Conservation (phyloP, 53 echinoderm and acorn worm genomes). For the Arbacia lixula region DNA sequence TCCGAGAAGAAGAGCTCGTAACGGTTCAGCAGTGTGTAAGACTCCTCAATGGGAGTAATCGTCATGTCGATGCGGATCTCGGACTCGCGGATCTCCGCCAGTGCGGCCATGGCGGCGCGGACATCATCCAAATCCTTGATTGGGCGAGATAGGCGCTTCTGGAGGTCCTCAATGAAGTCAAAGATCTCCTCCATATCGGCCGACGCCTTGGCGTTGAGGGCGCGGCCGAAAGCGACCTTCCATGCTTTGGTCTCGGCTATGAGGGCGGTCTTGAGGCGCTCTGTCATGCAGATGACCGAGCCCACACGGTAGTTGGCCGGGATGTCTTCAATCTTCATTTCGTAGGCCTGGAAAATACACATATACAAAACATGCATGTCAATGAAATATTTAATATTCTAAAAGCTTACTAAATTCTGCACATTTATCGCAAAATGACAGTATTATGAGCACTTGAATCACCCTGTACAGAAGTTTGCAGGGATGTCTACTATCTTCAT, state of each 20-base stretch:
- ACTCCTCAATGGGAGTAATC: slow-evolving; percentile 95
- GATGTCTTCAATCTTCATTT: slow-evolving; percentile 81
- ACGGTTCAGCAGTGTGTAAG: slow-evolving; percentile 88
- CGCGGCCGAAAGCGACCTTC: slow-evolving; percentile 94
- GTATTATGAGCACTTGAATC: no score
- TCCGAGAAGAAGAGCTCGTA: slow-evolving; percentile 91
- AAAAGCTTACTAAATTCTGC: no score
- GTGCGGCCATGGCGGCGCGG: slow-evolving; percentile 86
- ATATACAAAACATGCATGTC: no score
- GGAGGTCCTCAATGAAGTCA: slow-evolving; percentile 92
- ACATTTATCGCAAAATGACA: no score
- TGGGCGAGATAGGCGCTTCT: slow-evolving; percentile 89
- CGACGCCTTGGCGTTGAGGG: slow-evolving; percentile 90
- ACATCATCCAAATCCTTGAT: slow-evolving; percentile 98
- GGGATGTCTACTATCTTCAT: no score
- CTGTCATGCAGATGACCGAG: slow-evolving; percentile 91
- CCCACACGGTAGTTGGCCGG: slow-evolving; percentile 84
- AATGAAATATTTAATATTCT: no score
- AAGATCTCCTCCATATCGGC: slow-evolving; percentile 96
- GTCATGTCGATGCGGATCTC: slow-evolving; percentile 99
- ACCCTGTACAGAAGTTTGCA: no score
- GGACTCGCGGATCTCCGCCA: slow-evolving; percentile 82
- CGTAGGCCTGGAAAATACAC: slow-evolving; percentile 59
- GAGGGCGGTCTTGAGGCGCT: slow-evolving; percentile 82
- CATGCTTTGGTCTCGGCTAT: slow-evolving; percentile 93